A percentile compares a stretch with the other conserved stretches of the same genome.
Evolutionary conservation across 1,140 invertebrate genomes (phyloP).

Genomic region (Thaumatotibia leucotreta): DNA sequence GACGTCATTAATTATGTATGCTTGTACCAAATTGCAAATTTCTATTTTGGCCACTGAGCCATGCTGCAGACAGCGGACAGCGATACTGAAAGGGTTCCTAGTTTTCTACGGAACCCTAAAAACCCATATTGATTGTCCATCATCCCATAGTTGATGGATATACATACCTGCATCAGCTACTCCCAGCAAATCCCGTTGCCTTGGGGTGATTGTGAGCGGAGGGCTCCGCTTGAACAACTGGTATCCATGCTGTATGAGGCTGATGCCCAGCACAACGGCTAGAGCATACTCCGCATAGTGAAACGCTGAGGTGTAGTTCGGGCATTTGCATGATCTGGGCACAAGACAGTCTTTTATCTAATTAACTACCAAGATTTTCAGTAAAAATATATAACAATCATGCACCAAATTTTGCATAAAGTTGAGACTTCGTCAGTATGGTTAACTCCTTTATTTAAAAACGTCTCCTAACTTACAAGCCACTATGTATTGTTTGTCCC

Average conservation of each 20-base stretch:
- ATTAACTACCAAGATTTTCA: background rate
- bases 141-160: no score
- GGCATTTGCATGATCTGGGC: slow-evolving; percentile 46
- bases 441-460: no score
- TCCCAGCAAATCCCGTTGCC: slow-evolving; percentile 35
- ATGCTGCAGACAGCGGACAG: no score
- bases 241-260: slow-evolving; percentile 39
- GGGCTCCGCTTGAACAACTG: slow-evolving; percentile 24
- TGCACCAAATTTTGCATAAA: background rate
- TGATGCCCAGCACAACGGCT: slow-evolving; percentile 37
- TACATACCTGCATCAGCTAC: slow-evolving; percentile 1
- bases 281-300: slow-evolving; percentile 43
- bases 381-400: no score
- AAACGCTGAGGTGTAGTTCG: slow-evolving; percentile 36
- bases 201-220: slow-evolving; percentile 12
- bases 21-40: no score
- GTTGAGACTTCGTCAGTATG: background rate
- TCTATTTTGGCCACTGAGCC: no score
- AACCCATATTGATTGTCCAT: no score
- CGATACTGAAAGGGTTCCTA: no score
- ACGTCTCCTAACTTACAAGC: no score
- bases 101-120: no score
- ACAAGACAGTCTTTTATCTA: background rate
- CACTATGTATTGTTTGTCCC: no score
- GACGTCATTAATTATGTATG: no score